phyloP scores from a whole-genome alignment of 2,797 vertebrate species.

The Onychomys arenicola region DNA sequence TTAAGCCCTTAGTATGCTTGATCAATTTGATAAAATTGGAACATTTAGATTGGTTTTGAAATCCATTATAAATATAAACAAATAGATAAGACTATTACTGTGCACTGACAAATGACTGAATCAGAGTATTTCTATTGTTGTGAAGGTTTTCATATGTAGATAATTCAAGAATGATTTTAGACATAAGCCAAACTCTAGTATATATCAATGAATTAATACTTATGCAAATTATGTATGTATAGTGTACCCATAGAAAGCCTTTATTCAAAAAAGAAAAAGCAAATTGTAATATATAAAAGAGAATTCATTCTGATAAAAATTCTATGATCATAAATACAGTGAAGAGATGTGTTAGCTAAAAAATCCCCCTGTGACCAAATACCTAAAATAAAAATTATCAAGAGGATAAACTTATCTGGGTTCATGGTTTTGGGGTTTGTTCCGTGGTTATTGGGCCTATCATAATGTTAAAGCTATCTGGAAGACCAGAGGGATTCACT shows the following conservation, averaged over 20 bases:
- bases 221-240: neutral
- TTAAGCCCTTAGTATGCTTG: neutral
- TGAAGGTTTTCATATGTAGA: neutral
- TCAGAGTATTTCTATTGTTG: neutral
- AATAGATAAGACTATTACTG: neutral
- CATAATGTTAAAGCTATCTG: neutral
- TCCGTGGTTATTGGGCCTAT: neutral
- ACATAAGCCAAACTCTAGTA: neutral
- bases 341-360: neutral
- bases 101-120: neutral
- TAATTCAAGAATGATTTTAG: neutral
- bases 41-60: neutral
- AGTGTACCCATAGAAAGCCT: neutral
- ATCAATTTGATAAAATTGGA: conserved; percentile 23
- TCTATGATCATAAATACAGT: neutral
- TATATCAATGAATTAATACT: neutral
- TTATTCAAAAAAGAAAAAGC: neutral
- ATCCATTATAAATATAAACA: neutral
- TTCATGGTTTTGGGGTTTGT: neutral
- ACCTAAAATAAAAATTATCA: neutral
- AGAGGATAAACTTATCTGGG: neutral
- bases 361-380: neutral
- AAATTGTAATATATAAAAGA: conserved; percentile 23
- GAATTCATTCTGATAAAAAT: conserved; percentile 53
- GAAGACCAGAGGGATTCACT: neutral